Evolutionary conservation across 2,888 invertebrate genomes (phyloP), one percentile per base, ranked within the genome.

Genomic region (Erpobdella octoculata): DNA sequence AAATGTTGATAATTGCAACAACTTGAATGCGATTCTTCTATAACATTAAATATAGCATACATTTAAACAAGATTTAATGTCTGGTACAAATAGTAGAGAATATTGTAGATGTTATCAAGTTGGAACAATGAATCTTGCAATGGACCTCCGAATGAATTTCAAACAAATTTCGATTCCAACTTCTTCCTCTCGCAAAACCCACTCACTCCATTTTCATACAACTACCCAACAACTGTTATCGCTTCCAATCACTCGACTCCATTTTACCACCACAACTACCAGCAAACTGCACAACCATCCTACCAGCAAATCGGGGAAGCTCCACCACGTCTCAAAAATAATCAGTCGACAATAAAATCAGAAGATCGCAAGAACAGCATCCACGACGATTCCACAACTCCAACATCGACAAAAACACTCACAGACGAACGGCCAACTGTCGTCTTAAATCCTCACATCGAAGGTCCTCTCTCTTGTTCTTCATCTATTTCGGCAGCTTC

Each of bases 291-390:
- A 8, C 53, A 69, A 31, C 58, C 58, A 5, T 41, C 58, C 33
- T 69, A 69, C 69, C 69, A 69, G 1, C 69, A 69, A 28, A 25
- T 69, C 9, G 69, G 69, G 12, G 69, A 69, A 33, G 12, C n/a
- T 12, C 62, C 62, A 6, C 62, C 8, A 33, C 31, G 35, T 28
- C n/a, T 28, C 28, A 62, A 62, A 62, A n/a, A 31, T 35, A n/a
- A 62, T 2, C n/a, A n/a, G 12, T 33, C 31, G 8, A 33, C 33
- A 9, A 35, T 33, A 62, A 62, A 35, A 12, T 62, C 35, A 35
- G 35, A 62, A 12, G 35, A 62, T 6, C 31, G 33, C 62, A 62
- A 62, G 33, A 62, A 62, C 62, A 62, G 35, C 28, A 31, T n/a
- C 35, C 12, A 15, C n/a, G n/a, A 35, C 5, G 12, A 65, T 21